A percentile compares a stretch with the other conserved stretches of the same genome.
Conservation (phyloP, 2,113 vertebrate species). For the Pycnonotus jocosus region DNA sequence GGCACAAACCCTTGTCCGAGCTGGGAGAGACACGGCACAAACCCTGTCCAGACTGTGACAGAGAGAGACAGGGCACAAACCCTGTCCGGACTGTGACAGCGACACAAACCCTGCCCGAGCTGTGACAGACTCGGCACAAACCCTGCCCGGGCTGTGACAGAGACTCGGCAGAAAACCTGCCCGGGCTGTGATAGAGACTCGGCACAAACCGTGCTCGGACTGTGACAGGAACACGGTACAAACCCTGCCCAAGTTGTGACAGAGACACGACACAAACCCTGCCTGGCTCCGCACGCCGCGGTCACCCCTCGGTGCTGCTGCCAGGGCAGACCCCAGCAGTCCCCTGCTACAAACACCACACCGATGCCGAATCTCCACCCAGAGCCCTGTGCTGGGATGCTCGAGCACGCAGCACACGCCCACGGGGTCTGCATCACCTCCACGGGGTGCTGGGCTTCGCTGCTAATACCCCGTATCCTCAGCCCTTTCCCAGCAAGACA, state of each 20-base stretch:
- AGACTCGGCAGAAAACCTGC: neutral
- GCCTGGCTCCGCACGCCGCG: neutral
- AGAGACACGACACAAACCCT: neutral
- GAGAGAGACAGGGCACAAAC: no score
- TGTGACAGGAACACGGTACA: neutral
- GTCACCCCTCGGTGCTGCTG: rapidly evolving
- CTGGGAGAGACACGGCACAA: no score
- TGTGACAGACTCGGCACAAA: no score
- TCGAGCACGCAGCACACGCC: rapidly evolving
- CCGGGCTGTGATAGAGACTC: neutral
- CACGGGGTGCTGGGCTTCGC: rapidly evolving
- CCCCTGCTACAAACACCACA: rapidly evolving
- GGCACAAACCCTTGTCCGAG: no score
- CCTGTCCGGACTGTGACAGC: no score
- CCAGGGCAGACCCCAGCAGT: rapidly evolving
- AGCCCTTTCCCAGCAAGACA: neutral
- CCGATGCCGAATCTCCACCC: rapidly evolving
- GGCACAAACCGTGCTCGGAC: neutral
- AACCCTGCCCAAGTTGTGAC: neutral
- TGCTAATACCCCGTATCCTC: rapidly evolving
- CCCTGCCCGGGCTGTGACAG: no score
- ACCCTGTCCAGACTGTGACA: no score
- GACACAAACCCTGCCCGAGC: no score
- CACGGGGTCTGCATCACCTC: rapidly evolving
- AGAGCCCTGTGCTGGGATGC: neutral